Percentiles rank a stretch among this genome's conserved stretches.
phyloP scores from a whole-genome alignment of 2,888 invertebrate species.

The Euzetes globulus region DNA sequence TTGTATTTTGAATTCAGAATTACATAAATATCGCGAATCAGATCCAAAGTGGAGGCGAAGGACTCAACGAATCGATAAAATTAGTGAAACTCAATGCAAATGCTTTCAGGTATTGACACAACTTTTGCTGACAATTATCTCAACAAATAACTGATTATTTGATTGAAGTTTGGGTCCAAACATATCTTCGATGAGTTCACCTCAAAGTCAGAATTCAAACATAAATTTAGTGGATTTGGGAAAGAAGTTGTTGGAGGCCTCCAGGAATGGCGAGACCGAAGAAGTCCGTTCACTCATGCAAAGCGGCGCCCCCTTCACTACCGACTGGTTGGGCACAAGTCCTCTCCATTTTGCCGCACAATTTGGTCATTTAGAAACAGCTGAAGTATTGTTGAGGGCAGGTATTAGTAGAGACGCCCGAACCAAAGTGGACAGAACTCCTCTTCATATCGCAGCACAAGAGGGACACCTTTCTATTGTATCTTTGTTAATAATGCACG shows the following conservation, averaged over 20 bases:
- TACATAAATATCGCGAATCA: background rate
- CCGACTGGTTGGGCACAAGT: conserved; percentile 90
- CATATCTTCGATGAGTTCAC: background rate
- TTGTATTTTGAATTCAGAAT: background rate
- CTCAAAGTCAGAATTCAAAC: background rate
- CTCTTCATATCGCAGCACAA: conserved; percentile 77
- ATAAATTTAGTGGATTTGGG: conserved; percentile 59
- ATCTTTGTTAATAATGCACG: conserved; percentile 59
- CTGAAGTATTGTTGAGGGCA: conserved; percentile 70
- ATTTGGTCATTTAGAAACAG: conserved; percentile 56
- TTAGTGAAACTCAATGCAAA: background rate
- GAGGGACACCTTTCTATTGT: conserved; percentile 72
- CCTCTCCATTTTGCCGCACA: conserved; percentile 78
- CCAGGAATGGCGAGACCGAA: conserved; percentile 67
- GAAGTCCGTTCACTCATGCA: conserved; percentile 69
- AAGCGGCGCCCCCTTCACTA: conserved; percentile 80
- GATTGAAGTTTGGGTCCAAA: background rate
- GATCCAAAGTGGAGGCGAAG: background rate
- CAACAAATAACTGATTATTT: background rate
- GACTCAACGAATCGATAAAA: background rate
- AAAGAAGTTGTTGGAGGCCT: conserved; percentile 68
- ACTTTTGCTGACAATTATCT: background rate
- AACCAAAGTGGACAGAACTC: conserved; percentile 85
- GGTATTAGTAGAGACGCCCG: conserved; percentile 80
- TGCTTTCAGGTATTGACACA: background rate